Evolutionary conservation across 1,140 invertebrate species (phyloP).

Genomic region (Andricus grossulariae): DNA sequence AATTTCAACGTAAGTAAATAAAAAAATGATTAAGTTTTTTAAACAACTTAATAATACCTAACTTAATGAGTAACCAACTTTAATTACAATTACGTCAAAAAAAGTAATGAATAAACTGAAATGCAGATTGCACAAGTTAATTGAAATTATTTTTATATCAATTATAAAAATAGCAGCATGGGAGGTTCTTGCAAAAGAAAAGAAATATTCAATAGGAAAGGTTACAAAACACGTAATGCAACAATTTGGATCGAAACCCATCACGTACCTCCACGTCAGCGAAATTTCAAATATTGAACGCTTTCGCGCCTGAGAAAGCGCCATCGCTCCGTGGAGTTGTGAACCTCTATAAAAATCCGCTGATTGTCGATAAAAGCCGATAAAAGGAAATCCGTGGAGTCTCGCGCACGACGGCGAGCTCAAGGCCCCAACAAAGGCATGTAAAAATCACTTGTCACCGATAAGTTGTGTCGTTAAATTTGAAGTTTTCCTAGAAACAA

Average conservation of each 20-base stretch:
- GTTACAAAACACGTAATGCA: neutral
- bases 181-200: no score
- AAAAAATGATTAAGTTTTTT: no score
- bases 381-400: constrained; percentile 67
- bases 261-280: no score
- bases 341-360: constrained; percentile 53
- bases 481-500: constrained; percentile 5
- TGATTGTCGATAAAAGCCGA: constrained; percentile 69
- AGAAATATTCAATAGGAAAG: neutral
- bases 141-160: no score
- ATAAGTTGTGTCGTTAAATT: neutral
- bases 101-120: no score
- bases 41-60: no score
- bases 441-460: constrained; percentile 7
- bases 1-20: no score
- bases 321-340: constrained; percentile 47
- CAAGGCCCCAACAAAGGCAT: constrained; percentile 42
- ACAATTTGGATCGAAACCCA: neutral
- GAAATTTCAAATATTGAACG: neutral
- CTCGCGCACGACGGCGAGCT: constrained; percentile 47
- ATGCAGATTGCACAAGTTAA: no score
- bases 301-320: constrained; percentile 21
- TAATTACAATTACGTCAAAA: no score
- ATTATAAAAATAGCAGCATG: no score
- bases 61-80: no score